Conservation (phyloP, 2,113 vertebrate species). For the Xiphophorus hellerii region DNA sequence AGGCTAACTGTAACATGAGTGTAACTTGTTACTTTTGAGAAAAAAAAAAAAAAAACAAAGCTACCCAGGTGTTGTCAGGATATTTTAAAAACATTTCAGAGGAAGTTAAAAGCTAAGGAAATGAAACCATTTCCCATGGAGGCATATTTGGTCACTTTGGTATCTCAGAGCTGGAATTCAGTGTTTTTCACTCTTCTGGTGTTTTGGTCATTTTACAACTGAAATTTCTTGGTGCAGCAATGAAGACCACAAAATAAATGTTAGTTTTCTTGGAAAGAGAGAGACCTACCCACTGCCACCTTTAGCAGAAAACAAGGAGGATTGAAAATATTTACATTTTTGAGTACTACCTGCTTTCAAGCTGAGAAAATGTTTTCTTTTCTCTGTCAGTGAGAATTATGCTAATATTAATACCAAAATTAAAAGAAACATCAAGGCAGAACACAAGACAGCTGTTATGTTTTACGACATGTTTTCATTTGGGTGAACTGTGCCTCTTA, state of each 20-base stretch:
- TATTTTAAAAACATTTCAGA: not conserved
- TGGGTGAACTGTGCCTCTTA: not conserved
- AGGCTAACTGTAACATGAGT: no score
- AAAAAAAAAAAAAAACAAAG: not conserved
- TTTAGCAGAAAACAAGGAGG: no score
- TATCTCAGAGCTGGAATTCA: not conserved
- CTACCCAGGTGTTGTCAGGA: not conserved
- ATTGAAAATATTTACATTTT: not conserved
- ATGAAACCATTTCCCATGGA: not conserved
- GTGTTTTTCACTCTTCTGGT: not conserved
- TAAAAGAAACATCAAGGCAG: not conserved
- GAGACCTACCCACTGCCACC: no score
- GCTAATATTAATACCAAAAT: not conserved
- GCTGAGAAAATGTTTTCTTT: not conserved
- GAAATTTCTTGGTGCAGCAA: not conserved
- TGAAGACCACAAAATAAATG: not conserved
- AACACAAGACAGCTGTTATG: not conserved
- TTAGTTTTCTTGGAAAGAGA: not conserved
- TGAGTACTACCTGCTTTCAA: not conserved
- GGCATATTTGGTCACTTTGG: not conserved
- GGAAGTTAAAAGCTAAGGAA: not conserved
- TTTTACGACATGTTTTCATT: not conserved
- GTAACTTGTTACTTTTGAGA: not conserved
- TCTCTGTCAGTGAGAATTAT: not conserved
- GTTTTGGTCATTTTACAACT: not conserved